Evolutionary conservation across 2,888 invertebrate genomes (phyloP), one percentile per base, ranked within the genome.

Genomic region (Oscheius sp.): DNA sequence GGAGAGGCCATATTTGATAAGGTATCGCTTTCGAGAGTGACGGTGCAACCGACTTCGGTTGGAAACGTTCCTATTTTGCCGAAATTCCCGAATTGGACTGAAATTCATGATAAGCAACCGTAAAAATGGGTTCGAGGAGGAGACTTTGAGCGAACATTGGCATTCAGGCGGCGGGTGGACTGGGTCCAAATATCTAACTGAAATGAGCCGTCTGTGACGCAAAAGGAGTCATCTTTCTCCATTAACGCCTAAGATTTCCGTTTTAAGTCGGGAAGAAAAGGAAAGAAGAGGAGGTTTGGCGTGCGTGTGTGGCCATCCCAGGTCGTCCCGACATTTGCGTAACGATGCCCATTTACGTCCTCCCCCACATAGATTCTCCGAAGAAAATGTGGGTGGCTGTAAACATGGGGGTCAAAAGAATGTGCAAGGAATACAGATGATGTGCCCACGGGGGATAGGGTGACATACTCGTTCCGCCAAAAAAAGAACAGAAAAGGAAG

Each of bases 301-400:
- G 42, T 42, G 7, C 42, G 42, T 42, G 42, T 42, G 42, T 42
- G 42, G 42, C 42, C 42, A 42, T 48, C 63, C 42, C 63, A 63
- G 63, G 63, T 55, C 55, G 55, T 21, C 21, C 55, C 21, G 32
- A 55, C 68, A 53, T 68, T 68, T 68, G 68, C 68, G 35, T 68
- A 68, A 68, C 68, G 55, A 68, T 33, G n/a, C 35, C 68, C 68
- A 55, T 68, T 63, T 68, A 35, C 53, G 68, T 55, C 68, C 68
- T 68, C 68, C 68, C 68, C 53, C 68, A 55, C 68, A 42, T 7
- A 37, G 55, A 68, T 68, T 68, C 55, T 63, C 48, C 32, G 11
- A 21, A n/a, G 48, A 63, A 63, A 48, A 63, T 42, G 48, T 63
- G 63, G 63, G 60, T 60, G 60, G 60, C 35, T 60, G 60, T 60